Base-by-base conservation (phyloP, 2,113 vertebrate species). In the Malurus melanocephalus region DNA sequence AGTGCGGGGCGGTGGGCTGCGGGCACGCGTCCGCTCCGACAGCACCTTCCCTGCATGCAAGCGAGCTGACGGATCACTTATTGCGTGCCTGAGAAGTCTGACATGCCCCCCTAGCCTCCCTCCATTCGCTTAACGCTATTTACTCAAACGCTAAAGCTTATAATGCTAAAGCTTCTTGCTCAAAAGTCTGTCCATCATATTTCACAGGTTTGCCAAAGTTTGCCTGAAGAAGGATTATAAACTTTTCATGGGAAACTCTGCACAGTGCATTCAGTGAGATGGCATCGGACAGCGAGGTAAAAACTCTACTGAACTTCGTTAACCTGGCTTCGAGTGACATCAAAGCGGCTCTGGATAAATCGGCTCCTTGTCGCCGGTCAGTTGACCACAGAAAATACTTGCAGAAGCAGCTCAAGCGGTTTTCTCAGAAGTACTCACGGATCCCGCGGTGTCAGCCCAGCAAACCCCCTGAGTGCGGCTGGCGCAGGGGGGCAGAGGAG, bases 291-390 rank as follows among this genome's bases (percentile, higher is more conserved):
- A 99, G 98, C 24, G 99, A 99, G 60, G 99, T 99, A 62, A 99
- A 99, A 97, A 99, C 99, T 11, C 95, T 99, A 24, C 97, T 99
- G 77, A 99, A 99, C 96, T 99, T 99, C 13, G 99, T 99, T 32
- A 99, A 99, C 94, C 92, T 99, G 97, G 99, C 99, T 16, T 99
- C 99, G 68, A 99, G 99, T 0, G 99, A 99, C 95, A 99, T 99
- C 96, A 99, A 99, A 95, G 99, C 99, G 0, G 99, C 99, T 62
- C 94, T 99, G 97, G 99, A 99, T 94, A 99, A 99, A 94, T 99
- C 99, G 0, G 99, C 99, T 14, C 99, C 99, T 19, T 99, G 99
- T 96, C 98, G 99, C 84, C 98, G 99, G 84, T 99, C 99, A 0
- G 99, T 99, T 93, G 99, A 99, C 91, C 99, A 99, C 96, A 97